Evolutionary conservation across 2,797 vertebrate species (phyloP).

Genomic region (Choloepus didactylus): DNA sequence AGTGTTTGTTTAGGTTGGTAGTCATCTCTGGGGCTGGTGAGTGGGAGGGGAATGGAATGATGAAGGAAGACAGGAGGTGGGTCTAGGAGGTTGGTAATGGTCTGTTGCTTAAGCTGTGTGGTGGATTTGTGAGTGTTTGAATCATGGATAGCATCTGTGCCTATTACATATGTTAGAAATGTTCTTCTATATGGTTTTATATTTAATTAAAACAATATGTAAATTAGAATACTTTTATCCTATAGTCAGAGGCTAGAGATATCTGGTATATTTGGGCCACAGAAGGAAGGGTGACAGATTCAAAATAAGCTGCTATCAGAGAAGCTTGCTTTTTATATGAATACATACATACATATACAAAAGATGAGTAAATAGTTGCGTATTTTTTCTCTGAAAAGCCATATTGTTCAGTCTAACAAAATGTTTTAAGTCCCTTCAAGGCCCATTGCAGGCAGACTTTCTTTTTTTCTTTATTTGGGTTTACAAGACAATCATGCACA

Average conservation of each 20-base stretch:
- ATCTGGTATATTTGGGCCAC: background rate
- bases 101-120: background rate
- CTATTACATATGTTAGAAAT: slow-evolving; percentile 12
- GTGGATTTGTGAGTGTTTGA: background rate
- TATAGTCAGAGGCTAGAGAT: background rate
- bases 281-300: slow-evolving; percentile 4
- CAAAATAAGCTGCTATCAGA: background rate
- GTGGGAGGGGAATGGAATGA: background rate
- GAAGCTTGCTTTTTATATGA: background rate
- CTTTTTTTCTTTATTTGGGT: background rate
- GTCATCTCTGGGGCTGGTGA: background rate
- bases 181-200: background rate
- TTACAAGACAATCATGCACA: too few species aligned
- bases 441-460: background rate
- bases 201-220: slow-evolving; percentile 22
- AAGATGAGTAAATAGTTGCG: background rate
- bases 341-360: too few species aligned
- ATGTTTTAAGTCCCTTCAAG: background rate
- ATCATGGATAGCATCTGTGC: slow-evolving; percentile 26
- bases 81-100: background rate
- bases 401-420: background rate
- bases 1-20: background rate
- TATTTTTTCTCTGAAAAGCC: background rate
- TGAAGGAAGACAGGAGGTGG: too few species aligned
- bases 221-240: background rate